phyloP scores from a whole-genome alignment of 2,888 invertebrate genomes.

The Noctua janthe region DNA sequence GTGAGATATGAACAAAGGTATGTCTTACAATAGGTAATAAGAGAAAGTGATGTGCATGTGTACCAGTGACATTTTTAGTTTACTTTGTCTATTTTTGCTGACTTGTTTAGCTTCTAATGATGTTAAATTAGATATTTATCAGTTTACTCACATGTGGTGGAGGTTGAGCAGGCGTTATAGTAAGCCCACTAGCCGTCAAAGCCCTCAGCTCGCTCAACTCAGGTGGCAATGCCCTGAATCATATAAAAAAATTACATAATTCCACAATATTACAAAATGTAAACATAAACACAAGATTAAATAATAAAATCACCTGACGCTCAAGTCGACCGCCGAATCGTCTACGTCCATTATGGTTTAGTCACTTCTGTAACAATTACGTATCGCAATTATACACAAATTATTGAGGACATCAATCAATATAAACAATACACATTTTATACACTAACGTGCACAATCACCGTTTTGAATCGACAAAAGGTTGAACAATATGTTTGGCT shows the following conservation, averaged over 20 bases:
- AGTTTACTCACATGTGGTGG: conserved; percentile 86
- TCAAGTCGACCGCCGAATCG: conserved; percentile 97
- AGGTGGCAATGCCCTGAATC: conserved; percentile 85
- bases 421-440: conserved; percentile 66
- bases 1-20: conserved; percentile 20
- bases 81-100: background rate
- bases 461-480: conserved; percentile 34
- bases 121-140: background rate
- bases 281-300: conserved; percentile 56
- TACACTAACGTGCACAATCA: conserved; percentile 32
- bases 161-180: conserved; percentile 92
- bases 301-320: conserved; percentile 92
- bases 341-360: conserved; percentile 95
- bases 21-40: background rate
- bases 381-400: conserved; percentile 69
- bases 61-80: conserved; percentile 3
- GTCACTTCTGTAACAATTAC: conserved; percentile 76
- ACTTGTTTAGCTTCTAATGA: background rate
- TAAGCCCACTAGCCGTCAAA: conserved; percentile 91
- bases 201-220: conserved; percentile 91
- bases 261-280: conserved; percentile 49
- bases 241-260: conserved; percentile 69
- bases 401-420: conserved; percentile 70
- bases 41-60: conserved; percentile 31
- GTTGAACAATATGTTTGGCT: conserved; percentile 36